A percentile compares a stretch with the other conserved stretches of the same genome.
phyloP scores from a whole-genome alignment of 2,113 vertebrate species.

The Leptocoma aspasia region DNA sequence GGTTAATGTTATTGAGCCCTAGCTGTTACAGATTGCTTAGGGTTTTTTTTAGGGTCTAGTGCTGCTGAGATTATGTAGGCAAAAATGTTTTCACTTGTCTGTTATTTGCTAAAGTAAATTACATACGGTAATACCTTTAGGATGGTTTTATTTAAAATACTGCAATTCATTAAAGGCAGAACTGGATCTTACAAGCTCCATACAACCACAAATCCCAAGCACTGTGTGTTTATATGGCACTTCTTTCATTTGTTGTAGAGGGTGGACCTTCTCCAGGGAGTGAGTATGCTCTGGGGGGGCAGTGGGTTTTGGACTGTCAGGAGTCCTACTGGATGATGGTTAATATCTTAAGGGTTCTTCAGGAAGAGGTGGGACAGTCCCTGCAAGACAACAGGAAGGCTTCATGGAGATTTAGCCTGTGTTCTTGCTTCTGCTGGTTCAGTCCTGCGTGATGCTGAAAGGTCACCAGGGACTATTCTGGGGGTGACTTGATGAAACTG shows the following conservation, averaged over 20 bases:
- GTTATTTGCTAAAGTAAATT: not conserved
- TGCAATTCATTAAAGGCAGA: not conserved
- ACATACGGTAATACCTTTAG: not conserved
- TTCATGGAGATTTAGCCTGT: not conserved
- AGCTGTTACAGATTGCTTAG: not conserved
- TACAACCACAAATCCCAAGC: not conserved
- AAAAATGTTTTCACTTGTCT: not conserved
- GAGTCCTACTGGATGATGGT: not conserved
- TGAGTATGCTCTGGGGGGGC: not conserved
- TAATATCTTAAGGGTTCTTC: not conserved
- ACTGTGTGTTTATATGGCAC: not conserved
- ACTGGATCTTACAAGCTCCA: not conserved
- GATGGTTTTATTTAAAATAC: not conserved
- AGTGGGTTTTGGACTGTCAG: not conserved
- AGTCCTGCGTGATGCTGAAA: not conserved
- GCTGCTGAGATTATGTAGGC: not conserved
- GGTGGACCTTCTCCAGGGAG: not conserved
- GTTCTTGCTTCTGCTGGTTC: not conserved
- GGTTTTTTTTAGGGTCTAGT: not conserved
- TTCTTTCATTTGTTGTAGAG: not conserved
- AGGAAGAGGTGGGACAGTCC: not conserved
- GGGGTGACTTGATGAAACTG: not conserved
- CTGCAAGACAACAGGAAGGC: not conserved
- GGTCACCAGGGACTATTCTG: not conserved
- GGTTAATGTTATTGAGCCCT: not conserved